Base-by-base conservation (phyloP, 2,888 invertebrate species). In the Neelides folsomi region DNA sequence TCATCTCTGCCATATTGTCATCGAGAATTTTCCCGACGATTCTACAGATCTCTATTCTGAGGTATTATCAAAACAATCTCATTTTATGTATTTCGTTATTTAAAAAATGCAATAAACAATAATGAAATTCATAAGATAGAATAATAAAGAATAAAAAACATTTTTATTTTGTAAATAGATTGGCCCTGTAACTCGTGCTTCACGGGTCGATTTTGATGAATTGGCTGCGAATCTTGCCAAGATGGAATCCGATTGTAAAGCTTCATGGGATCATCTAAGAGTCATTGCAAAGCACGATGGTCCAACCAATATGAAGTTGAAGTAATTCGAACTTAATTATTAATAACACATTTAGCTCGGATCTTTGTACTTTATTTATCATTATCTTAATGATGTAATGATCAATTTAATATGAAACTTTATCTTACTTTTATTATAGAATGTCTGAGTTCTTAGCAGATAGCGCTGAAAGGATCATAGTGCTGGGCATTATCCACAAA, bases 21-120 rank as follows among this genome's bases (percentile, higher is more conserved):
- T 94, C 76, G 94, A 97, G 68, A 87, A 93, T 71, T 92, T 86
- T 71, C 86, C 90, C 1, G 27, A 27, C 7, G 93, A 94, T 64
- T 88, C 89, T 16, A 85, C 89, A 15, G 97, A 98, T 76, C 80
- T 98, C 61, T 97, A 98, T 72, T 94, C 94, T 46, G 98, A 94
- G 79, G 89, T 88, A 71, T 54, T 36, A 47, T 51, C 2, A 37
- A 6, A 36, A 44, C 15, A 19, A 18, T 15, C 18, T 16, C 8
- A 19, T 10, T 8, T 9, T 7, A 9, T 37, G 8, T 13, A 36
- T 6, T 47, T 36, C 10, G 10, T 13, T 8, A 8, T 7, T 7
- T 44, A 20, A 16, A 34, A 12, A 15, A 40, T 19, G 34, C 5
- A 38, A 39, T 19, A 19, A 41, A 46, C 36, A 27, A 8, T 47